Evolutionary conservation across 2,888 invertebrate genomes (phyloP).

Genomic region (Lacanobia wlatinum): DNA sequence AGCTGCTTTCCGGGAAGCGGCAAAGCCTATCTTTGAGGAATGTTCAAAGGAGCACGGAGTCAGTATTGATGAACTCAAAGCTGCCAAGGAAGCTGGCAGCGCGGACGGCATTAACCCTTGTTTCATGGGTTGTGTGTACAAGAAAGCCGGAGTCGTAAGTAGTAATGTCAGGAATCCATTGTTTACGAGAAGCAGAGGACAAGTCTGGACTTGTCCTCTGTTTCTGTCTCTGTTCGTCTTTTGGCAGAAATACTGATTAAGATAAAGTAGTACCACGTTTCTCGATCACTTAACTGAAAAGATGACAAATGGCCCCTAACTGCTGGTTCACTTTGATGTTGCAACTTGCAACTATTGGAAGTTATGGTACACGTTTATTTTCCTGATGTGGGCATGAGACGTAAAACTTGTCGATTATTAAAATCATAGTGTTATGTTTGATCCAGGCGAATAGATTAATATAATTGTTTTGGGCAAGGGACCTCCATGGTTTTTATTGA

Average conservation of each 20-base stretch:
- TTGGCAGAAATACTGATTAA: background rate
- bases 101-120: conserved; percentile 51
- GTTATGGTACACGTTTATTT: too few species aligned
- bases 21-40: conserved; percentile 44
- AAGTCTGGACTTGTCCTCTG: too few species aligned
- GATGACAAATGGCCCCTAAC: too few species aligned
- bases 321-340: too few species aligned
- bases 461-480: too few species aligned
- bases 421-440: too few species aligned
- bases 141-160: conserved; percentile 63
- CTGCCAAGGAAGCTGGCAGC: conserved; percentile 43
- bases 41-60: conserved; percentile 54
- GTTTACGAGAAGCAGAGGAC: background rate
- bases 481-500: too few species aligned
- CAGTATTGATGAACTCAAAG: conserved; percentile 38
- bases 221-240: too few species aligned
- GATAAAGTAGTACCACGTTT: background rate
- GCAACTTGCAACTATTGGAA: too few species aligned
- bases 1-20: conserved; percentile 24
- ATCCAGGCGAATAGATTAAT: too few species aligned
- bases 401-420: too few species aligned
- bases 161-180: background rate
- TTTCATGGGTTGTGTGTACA: conserved; percentile 55
- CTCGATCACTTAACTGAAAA: background rate
- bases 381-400: too few species aligned